Percentiles rank a stretch among this genome's conserved stretches.
phyloP scores from a whole-genome alignment of 2,888 invertebrate genomes.

The Acronicta aceris region DNA sequence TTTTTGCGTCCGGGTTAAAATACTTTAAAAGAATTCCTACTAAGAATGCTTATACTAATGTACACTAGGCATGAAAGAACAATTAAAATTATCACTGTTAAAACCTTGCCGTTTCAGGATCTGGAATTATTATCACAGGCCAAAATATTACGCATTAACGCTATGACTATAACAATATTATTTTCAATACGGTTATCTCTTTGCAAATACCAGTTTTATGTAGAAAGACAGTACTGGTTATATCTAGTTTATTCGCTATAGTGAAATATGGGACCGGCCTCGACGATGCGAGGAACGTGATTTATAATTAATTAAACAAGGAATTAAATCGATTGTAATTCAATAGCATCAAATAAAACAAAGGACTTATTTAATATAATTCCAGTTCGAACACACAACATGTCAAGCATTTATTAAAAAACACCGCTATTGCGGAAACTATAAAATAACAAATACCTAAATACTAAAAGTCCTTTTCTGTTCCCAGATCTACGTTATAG shows the following conservation, averaged over 20 bases:
- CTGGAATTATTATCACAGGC: constrained; percentile 3
- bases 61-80: neutral
- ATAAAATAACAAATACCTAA: too few species aligned
- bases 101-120: constrained; percentile 21
- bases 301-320: too few species aligned
- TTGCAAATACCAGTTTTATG: constrained; percentile 5
- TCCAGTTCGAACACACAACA: too few species aligned
- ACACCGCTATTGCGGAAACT: too few species aligned
- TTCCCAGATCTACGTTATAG: constrained; percentile 91
- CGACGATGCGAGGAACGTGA: constrained; percentile 4
- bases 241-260: constrained; percentile 18
- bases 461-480: constrained; percentile 29
- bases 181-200: constrained; percentile 10
- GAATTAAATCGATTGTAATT: too few species aligned
- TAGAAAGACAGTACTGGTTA: constrained; percentile 15
- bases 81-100: neutral
- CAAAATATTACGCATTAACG: constrained; percentile 25
- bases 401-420: too few species aligned
- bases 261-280: constrained; percentile 1
- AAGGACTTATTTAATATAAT: too few species aligned
- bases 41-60: too few species aligned
- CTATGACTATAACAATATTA: constrained; percentile 9
- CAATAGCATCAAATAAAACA: too few species aligned
- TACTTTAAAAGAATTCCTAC: too few species aligned
- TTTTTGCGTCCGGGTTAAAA: too few species aligned